A percentile compares a stretch with the other conserved stretches of the same genome.
Conservation (phyloP, 1,140 invertebrate species). For the Hycleus phaleratus region DNA sequence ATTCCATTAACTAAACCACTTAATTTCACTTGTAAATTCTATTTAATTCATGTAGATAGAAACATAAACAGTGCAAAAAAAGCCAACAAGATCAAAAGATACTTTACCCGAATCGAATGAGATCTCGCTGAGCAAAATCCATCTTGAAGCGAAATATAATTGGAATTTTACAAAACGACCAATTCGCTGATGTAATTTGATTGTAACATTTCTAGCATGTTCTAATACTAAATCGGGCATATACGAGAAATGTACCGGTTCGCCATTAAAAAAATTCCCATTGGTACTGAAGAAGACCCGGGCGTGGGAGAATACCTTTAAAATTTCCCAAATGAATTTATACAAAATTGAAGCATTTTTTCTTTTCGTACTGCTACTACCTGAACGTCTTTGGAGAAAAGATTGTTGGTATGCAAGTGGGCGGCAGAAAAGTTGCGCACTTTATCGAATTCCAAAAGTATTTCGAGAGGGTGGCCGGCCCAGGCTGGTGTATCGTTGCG, state of each 20-base stretch:
- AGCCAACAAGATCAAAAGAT: no score
- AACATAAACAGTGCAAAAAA: no score
- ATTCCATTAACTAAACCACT: no score
- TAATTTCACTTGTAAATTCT: no score
- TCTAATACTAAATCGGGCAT: slow-evolving; percentile 76
- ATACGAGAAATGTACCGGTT: slow-evolving; percentile 63
- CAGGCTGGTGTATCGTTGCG: slow-evolving; percentile 55
- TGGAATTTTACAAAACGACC: slow-evolving; percentile 71
- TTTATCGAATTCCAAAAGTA: slow-evolving; percentile 68
- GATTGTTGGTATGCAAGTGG: slow-evolving; percentile 62
- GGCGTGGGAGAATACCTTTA: slow-evolving; percentile 59
- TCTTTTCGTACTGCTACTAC: slow-evolving; percentile 34
- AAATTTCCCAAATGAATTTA: not conserved
- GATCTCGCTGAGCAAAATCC: slow-evolving; percentile 85
- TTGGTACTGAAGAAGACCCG: slow-evolving; percentile 64
- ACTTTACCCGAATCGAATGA: slow-evolving; percentile 67
- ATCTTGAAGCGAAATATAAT: slow-evolving; percentile 74
- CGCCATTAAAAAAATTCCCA: slow-evolving; percentile 55
- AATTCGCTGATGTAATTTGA: slow-evolving; percentile 69
- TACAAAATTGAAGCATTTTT: not conserved
- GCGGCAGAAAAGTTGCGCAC: slow-evolving; percentile 67
- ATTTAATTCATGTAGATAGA: no score
- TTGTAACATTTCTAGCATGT: slow-evolving; percentile 72
- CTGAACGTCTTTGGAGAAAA: slow-evolving; percentile 58
- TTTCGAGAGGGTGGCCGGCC: slow-evolving; percentile 52